phyloP scores from a whole-genome alignment of 2,113 vertebrate species.

The Polyodon spathula region DNA sequence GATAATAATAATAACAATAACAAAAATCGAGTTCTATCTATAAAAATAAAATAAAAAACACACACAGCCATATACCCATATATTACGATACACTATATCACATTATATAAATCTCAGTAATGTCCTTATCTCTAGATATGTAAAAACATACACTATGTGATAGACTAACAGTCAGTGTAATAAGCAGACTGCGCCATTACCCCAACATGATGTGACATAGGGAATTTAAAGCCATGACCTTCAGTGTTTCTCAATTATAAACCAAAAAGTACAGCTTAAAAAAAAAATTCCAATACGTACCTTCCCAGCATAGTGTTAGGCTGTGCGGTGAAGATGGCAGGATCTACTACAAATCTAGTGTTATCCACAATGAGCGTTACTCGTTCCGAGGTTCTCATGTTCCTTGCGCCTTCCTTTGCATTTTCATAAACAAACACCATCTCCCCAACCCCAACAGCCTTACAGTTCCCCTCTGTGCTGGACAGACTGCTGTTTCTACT shows the following conservation, averaged over 20 bases:
- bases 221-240: not conserved
- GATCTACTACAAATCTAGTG: constrained; percentile 95
- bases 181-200: too few species aligned
- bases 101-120: too few species aligned
- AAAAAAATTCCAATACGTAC: constrained; percentile 47
- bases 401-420: constrained; percentile 79
- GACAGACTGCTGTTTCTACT: constrained; percentile 89
- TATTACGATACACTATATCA: too few species aligned
- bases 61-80: too few species aligned
- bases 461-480: constrained; percentile 82
- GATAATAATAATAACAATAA: too few species aligned
- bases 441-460: constrained; percentile 67
- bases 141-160: too few species aligned
- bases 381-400: constrained; percentile 77
- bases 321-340: constrained; percentile 91
- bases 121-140: too few species aligned
- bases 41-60: too few species aligned
- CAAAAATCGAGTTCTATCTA: too few species aligned
- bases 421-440: constrained; percentile 97
- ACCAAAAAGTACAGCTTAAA: too few species aligned
- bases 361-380: constrained; percentile 96
- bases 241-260: too few species aligned
- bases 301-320: constrained; percentile 98
- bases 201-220: not conserved
- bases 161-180: too few species aligned